Evolutionary conservation across 2,797 vertebrate genomes (phyloP), one percentile per base, ranked within the genome.

Genomic region (Pterois miles): DNA sequence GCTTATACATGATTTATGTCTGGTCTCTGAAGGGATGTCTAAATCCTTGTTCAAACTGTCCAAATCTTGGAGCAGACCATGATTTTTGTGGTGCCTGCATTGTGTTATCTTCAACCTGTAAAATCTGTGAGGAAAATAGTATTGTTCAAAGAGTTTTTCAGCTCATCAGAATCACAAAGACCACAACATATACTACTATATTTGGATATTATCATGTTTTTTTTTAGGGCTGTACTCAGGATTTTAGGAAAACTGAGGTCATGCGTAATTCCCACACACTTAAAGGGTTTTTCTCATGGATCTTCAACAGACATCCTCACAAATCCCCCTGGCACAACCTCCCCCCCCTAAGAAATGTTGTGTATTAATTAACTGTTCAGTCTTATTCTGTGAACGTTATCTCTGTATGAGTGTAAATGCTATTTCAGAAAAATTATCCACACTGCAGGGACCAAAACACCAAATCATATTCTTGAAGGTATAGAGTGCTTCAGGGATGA

Each of bases 331-430:
- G 54, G 8, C 8, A 18, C 52, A 16, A 27, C 23, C 18, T 57
- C 56, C 27, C 29, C 0, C 20, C 56, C 56, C 29, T 43, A 43
- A 43, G 0, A 43, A 20, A 18, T 43, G 0, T 20, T n/a, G n/a
- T n/a, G n/a, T 36, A 11, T 8, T 36, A 8, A 36, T 11, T 36
- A 8, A 36, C 34, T 36, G 34, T 36, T 36, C 34, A 36, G 34
- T 36, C 12, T 8, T 2, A 36, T 36, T 36, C 9, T 36, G 12
- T n/a, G 12, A 36, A 36, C 12, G 34, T 36, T 11, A 8, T 36
- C 34, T 36, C 34, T 36, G 9, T n/a, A n/a, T 36, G 34, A 36
- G 8, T 8, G 2, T 36, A 36, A 36, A 36, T 36, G 34, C 34
- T 36, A 36, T 8, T 36, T 36, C 34, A 36, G n/a, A 36, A 11